Percentiles rank a stretch among this genome's conserved stretches.
phyloP scores from a whole-genome alignment of 2,113 vertebrate species.

The Craseonycteris thonglongyai region DNA sequence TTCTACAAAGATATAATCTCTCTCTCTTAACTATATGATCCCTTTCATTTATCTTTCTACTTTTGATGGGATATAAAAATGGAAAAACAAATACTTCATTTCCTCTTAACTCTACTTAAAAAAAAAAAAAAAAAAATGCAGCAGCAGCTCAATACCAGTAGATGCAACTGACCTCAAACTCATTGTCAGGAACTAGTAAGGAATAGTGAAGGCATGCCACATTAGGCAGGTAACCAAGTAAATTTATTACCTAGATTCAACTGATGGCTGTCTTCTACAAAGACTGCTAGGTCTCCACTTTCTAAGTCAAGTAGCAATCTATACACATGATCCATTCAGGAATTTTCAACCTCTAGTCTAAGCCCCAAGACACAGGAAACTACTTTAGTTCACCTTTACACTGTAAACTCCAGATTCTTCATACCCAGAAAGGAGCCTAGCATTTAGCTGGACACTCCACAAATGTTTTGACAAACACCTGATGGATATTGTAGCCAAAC shows the following conservation, averaged over 20 bases:
- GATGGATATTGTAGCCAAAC: not conserved
- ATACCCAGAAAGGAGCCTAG: not conserved
- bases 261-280: not conserved
- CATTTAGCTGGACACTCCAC: not conserved
- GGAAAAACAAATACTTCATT: not conserved
- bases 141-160: not conserved
- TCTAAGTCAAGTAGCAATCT: slow-evolving; percentile 16
- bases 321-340: not conserved
- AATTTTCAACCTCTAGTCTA: not conserved
- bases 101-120: not conserved
- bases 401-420: not conserved
- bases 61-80: not conserved
- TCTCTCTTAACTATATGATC: not conserved
- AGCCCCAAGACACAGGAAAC: not conserved
- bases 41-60: not conserved
- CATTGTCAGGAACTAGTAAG: not conserved
- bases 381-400: not conserved
- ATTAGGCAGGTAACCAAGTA: not conserved
- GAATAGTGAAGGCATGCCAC: not conserved
- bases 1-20: not conserved
- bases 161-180: not conserved
- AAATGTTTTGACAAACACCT: not conserved
- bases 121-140: not conserved
- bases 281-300: not conserved
- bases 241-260: not conserved